Conservation (phyloP, 1,140 invertebrate species). For the Drosophila takahashii region DNA sequence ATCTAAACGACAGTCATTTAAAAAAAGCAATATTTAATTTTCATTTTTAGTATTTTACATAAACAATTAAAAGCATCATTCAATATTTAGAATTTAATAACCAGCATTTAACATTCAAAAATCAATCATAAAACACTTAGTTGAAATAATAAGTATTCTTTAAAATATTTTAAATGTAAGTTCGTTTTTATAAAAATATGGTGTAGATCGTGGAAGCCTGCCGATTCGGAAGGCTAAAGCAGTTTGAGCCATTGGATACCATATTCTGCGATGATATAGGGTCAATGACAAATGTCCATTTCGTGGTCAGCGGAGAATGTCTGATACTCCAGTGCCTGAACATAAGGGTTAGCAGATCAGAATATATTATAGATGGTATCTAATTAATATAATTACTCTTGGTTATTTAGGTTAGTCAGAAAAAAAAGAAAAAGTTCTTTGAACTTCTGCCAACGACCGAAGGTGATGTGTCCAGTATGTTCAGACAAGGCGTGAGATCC, state of each 20-base stretch:
- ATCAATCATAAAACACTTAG: too few relatives aligned
- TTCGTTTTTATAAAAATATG: not conserved
- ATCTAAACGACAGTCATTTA: too few relatives aligned
- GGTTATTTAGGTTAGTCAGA: constrained; percentile 24
- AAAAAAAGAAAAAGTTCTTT: constrained; percentile 33
- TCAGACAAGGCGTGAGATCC: constrained; percentile 4
- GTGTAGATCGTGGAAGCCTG: constrained; percentile 66
- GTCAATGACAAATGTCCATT: constrained; percentile 67
- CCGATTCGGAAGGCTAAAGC: constrained; percentile 49
- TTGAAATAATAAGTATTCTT: not conserved
- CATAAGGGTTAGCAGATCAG: constrained; percentile 34
- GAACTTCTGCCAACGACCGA: not conserved
- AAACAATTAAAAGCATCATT: too few relatives aligned
- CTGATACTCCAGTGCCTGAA: constrained; percentile 75
- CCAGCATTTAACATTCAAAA: not conserved
- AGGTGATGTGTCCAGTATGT: not conserved
- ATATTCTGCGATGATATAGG: constrained; percentile 72
- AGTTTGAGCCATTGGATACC: constrained; percentile 71
- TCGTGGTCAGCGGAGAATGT: constrained; percentile 80
- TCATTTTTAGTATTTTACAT: too few relatives aligned
- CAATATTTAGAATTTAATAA: too few relatives aligned
- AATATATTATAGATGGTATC: too few relatives aligned
- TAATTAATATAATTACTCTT: not conserved
- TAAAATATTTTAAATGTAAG: not conserved
- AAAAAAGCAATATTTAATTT: too few relatives aligned